Conservation (phyloP, 2,888 invertebrate genomes). For the Theristus sp. region DNA sequence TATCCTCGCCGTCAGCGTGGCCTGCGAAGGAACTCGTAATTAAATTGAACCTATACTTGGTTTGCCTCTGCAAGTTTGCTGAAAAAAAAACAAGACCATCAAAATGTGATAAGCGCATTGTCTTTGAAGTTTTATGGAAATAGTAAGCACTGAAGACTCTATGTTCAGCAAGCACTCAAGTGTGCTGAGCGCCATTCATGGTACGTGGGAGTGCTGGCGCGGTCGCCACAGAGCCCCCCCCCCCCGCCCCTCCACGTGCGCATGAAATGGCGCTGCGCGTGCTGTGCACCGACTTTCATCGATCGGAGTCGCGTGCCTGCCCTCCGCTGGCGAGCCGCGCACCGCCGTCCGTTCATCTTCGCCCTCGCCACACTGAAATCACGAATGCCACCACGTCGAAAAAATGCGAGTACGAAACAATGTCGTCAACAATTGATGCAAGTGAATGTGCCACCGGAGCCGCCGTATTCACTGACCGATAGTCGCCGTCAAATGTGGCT, state of each 20-base stretch:
- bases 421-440: neutral
- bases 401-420: neutral
- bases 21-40: slow-evolving; percentile 39
- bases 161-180: no score
- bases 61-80: slow-evolving; percentile 53
- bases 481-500: slow-evolving; percentile 53
- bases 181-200: no score
- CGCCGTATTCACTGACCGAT: slow-evolving; percentile 10
- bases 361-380: slow-evolving; percentile 92
- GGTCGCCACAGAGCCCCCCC: no score
- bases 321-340: neutral
- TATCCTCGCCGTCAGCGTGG: slow-evolving; percentile 17
- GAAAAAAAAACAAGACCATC: neutral
- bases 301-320: neutral
- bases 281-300: neutral
- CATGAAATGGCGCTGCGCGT: no score
- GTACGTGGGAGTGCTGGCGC: no score
- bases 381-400: slow-evolving; percentile 36
- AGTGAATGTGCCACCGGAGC: slow-evolving; percentile 18
- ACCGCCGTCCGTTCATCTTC: slow-evolving; percentile 15
- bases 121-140: no score
- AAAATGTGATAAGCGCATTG: neutral
- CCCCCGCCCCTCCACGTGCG: no score
- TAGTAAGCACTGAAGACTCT: no score
- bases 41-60: slow-evolving; percentile 94